Percentiles rank a stretch among this genome's conserved stretches.
Conservation (phyloP, 2,797 vertebrate species). For the Acropternis orthonyx region DNA sequence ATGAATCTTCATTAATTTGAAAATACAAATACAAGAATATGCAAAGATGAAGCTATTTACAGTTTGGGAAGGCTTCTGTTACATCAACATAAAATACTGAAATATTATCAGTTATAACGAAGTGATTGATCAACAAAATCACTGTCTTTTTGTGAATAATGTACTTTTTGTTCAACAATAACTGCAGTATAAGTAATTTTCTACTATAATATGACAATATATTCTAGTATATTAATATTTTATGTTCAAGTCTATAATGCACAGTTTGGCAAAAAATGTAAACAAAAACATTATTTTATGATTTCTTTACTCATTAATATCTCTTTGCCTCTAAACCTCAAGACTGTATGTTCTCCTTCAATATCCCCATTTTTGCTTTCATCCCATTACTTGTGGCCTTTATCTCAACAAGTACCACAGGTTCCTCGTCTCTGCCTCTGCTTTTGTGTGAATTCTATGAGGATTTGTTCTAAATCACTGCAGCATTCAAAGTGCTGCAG, state of each 20-base stretch:
- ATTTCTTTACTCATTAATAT: neutral
- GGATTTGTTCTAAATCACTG: neutral
- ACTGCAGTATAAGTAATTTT: neutral
- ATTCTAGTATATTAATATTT: neutral
- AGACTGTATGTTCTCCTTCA: neutral
- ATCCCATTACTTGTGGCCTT: neutral
- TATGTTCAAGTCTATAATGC: neutral
- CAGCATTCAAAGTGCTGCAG: neutral
- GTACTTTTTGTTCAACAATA: neutral
- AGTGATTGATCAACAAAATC: neutral
- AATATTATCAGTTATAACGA: neutral
- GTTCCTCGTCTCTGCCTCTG: neutral
- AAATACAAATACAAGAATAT: neutral
- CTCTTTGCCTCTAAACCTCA: neutral
- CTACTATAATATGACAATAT: neutral
- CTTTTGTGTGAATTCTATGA: neutral
- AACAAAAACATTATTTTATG: neutral
- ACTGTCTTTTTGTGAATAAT: neutral
- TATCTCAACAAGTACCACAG: neutral
- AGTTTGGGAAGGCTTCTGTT: neutral
- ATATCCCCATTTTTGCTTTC: neutral
- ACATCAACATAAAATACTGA: neutral
- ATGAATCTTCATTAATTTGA: neutral
- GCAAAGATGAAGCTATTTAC: neutral
- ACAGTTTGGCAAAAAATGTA: neutral